These are phyloP conservation scores for Drosophila macrospina DNA, from an alignment of 2,888 invertebrate species.

Conservation along the genomic window DNA sequence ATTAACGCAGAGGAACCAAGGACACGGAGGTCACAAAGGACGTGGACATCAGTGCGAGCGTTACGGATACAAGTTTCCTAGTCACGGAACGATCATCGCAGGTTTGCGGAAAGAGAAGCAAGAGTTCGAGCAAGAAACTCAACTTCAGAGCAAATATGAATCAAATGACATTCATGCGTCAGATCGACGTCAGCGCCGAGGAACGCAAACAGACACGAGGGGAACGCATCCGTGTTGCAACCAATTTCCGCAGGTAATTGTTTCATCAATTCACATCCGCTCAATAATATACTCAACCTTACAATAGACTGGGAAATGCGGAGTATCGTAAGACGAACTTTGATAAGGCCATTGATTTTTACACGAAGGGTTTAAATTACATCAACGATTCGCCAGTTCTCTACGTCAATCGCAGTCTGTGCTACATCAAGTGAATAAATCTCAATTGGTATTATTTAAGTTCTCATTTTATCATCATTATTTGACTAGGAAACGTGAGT, in stretches of 20 bases:
- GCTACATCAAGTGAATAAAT: slow-evolving; percentile 47
- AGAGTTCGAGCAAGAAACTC: background rate
- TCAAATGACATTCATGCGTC: slow-evolving; percentile 49
- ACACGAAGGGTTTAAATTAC: slow-evolving; percentile 48
- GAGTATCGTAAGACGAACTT: slow-evolving; percentile 48
- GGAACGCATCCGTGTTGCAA: slow-evolving; percentile 46
- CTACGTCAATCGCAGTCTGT: slow-evolving; percentile 47
- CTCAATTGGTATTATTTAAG: background rate
- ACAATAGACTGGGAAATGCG: slow-evolving; percentile 46
- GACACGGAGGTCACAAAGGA: slow-evolving; percentile 30
- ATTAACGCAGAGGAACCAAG: slow-evolving; percentile 4
- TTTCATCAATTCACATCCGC: background rate
- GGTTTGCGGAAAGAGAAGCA: accelerated
- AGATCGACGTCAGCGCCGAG: slow-evolving; percentile 35
- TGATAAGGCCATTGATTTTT: slow-evolving; percentile 50
- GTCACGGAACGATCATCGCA: background rate
- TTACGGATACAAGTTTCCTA: slow-evolving; percentile 35
- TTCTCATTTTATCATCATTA: background rate
- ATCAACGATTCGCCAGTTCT: slow-evolving; percentile 52
- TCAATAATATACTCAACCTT: background rate
- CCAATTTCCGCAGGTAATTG: slow-evolving; percentile 53
- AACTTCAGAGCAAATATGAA: slow-evolving; percentile 16
- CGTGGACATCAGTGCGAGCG: slow-evolving; percentile 10
- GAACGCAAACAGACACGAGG: slow-evolving; percentile 10
- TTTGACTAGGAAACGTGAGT: slow-evolving; percentile 43